Conservation (phyloP, 2,113 vertebrate species). For the Delphinus delphis region DNA sequence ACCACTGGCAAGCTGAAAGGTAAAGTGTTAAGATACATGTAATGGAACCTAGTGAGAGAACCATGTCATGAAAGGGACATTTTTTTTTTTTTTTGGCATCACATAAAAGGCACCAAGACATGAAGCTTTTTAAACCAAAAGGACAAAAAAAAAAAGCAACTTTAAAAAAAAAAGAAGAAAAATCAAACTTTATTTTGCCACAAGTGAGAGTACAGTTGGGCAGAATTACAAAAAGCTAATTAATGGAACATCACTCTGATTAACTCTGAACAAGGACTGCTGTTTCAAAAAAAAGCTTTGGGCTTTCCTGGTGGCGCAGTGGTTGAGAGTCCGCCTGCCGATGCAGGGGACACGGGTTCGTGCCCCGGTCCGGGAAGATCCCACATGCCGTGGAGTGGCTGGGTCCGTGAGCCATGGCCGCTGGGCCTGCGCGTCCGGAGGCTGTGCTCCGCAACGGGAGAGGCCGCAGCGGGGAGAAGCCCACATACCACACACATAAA, state of each 20-base stretch:
- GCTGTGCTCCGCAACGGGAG: too few relatives aligned
- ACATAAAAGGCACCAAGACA: conserved; percentile 95
- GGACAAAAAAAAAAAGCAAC: background rate
- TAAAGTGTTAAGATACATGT: background rate
- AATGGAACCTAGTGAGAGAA: background rate
- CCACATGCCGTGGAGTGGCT: rapidly evolving
- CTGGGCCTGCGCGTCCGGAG: too few relatives aligned
- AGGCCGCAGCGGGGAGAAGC: too few relatives aligned
- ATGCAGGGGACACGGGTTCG: too few relatives aligned
- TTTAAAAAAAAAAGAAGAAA: conserved; percentile 73
- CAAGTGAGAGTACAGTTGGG: conserved; percentile 90
- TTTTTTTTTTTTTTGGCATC: conserved; percentile 75
- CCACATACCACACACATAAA: background rate
- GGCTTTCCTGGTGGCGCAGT: too few relatives aligned
- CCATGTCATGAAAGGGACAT: background rate
- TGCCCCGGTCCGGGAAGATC: too few relatives aligned
- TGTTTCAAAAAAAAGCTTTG: conserved; percentile 86
- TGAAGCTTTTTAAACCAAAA: conserved; percentile 81
- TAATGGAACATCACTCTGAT: conserved; percentile 89
- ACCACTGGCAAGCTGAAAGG: background rate
- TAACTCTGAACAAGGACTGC: conserved; percentile 88
- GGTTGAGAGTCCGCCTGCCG: too few relatives aligned
- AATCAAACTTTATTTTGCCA: conserved; percentile 86
- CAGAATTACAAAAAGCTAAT: conserved; percentile 91
- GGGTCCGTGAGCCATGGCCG: too few relatives aligned